Conservation (phyloP, 37 sponge, comb jelly and placozoan species). For the Petrosia ficiformis region DNA sequence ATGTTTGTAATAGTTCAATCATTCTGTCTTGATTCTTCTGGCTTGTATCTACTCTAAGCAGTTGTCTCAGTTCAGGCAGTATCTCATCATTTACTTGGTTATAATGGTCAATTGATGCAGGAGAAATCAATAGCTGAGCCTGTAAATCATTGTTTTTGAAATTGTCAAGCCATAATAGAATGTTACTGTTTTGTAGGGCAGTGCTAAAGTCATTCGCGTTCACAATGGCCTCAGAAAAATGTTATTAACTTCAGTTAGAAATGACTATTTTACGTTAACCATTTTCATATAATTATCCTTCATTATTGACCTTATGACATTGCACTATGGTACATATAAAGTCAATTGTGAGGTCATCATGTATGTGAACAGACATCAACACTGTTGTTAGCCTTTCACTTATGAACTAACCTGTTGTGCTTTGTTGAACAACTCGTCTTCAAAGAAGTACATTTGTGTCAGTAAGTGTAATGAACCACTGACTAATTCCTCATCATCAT, state of each 20-base stretch:
- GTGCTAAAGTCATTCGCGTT: too few species aligned
- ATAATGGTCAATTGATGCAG: not conserved
- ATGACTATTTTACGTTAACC: not conserved
- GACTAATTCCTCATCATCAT: conserved; percentile 14
- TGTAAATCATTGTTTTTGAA: too few species aligned
- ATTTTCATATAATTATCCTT: too few species aligned
- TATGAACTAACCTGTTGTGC: conserved; percentile 14
- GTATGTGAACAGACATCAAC: too few species aligned
- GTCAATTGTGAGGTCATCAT: too few species aligned
- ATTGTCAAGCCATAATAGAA: too few species aligned
- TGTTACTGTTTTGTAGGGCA: too few species aligned
- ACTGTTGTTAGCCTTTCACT: too few species aligned
- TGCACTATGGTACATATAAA: too few species aligned
- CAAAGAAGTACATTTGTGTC: conserved; percentile 13
- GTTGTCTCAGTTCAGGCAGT: not conserved
- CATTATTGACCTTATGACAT: too few species aligned
- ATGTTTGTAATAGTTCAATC: not conserved
- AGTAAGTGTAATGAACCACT: conserved; percentile 6
- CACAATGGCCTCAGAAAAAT: not conserved
- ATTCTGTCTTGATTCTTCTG: not conserved
- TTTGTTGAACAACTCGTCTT: conserved; percentile 13
- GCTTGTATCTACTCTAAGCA: conserved; percentile 2
- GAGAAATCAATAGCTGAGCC: conserved; percentile 27
- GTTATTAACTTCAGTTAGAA: not conserved
- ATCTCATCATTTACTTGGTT: not conserved